Evolutionary conservation across 2,888 invertebrate species (phyloP), one percentile per base, ranked within the genome.

Genomic region (Protonemura montana): DNA sequence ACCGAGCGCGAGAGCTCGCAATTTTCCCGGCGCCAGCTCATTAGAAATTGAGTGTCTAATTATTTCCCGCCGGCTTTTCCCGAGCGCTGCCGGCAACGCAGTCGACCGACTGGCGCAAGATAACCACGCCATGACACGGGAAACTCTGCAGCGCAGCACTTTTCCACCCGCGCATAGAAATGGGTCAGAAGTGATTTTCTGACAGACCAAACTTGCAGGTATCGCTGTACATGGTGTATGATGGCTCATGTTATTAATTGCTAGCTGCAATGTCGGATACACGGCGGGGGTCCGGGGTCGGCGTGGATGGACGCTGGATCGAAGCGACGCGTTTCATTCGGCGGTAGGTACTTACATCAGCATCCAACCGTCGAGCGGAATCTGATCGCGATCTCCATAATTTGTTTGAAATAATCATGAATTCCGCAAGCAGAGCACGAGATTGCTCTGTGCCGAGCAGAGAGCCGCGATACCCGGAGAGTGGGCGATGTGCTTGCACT

Each of bases 11-110:
- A 2, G 59, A 3, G 59, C 59, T 59, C 59, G 59, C 59, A 21
- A 5, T 41, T 7, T 41, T 7, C 41, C 41, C 13, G 13, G 13
- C 13, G 13, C 6, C 41, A 59, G 59, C 59, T 59, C 59, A 59
- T 59, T 59, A 59, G 59, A 59, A 59, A 59, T 59, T 59, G 59
- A 59, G 59, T 59, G 59, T 59, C 59, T 59, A 59, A 59, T 59
- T 59, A 59, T 59, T 59, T 59, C 59, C 59, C 59, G 59, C 1
- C 13, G 59, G 59, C 59, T 16, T 59, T 59, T 59, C 59, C 59
- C 2, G 16, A 10, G 10, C 59, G 21, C 1, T 21, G 59, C 3
- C 21, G 59, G 59, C 59, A 59, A 13, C 59, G 59, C 59, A n/a
- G n/a, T n/a, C n/a, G n/a, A n/a, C n/a, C n/a, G n/a, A n/a, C n/a